A percentile compares a stretch with the other conserved stretches of the same genome.
Conservation (phyloP, 2,113 vertebrate species). For the Syrrhaptes paradoxus region DNA sequence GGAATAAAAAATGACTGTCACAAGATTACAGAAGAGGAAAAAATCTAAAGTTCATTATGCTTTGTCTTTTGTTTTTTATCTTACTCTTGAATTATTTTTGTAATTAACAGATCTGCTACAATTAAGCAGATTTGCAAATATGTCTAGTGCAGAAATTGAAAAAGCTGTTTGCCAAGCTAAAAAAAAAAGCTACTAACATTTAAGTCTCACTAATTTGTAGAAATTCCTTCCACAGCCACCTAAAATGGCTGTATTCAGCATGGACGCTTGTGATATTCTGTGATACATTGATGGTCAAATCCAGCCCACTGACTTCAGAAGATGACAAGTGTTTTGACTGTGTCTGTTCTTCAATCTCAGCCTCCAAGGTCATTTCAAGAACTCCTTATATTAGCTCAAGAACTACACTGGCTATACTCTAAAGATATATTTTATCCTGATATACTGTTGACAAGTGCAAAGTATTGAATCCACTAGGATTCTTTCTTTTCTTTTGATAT, state of each 20-base stretch:
- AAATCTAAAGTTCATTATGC: background rate
- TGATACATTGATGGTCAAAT: background rate
- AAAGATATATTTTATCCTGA: background rate
- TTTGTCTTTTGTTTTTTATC: background rate
- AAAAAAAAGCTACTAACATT: background rate
- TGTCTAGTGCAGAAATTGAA: background rate
- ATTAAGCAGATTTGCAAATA: background rate
- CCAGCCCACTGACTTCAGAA: background rate
- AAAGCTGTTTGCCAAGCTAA: background rate
- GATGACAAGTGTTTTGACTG: background rate
- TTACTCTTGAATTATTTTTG: slow-evolving; percentile 38
- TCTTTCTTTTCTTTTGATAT: background rate
- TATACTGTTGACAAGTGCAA: background rate
- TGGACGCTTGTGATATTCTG: background rate
- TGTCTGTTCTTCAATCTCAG: background rate
- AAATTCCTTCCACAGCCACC: background rate
- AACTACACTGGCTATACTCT: background rate
- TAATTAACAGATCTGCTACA: slow-evolving; percentile 17
- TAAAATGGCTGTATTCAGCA: background rate
- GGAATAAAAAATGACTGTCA: slow-evolving; percentile 42
- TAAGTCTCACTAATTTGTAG: background rate
- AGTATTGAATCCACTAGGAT: background rate
- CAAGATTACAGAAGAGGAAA: slow-evolving; percentile 27
- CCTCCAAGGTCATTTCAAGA: slow-evolving; percentile 32
- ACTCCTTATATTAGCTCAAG: background rate